Base-by-base conservation (phyloP, 2,113 vertebrate genomes). In the Cepphus grylle region DNA sequence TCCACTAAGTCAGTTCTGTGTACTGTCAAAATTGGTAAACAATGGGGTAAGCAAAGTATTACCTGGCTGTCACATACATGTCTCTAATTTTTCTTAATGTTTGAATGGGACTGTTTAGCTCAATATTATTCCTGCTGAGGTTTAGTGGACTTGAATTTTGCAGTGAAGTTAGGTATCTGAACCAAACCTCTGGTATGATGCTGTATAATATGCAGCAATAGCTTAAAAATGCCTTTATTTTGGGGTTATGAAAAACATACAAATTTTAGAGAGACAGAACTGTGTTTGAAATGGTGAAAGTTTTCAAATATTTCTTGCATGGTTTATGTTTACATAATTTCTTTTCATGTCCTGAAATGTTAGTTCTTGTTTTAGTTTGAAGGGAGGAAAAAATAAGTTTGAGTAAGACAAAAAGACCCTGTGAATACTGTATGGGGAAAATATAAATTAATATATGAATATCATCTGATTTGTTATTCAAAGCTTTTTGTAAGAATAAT, bases 381-480 rank as follows among this genome's bases (percentile, higher is more conserved):
- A 93, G 49, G 82, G 29, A 22, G 22, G 92, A 65, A 58, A 52
- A 70, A 47, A 19, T 47, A 93, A 88, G 56, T 87, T 56, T 97
- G 87, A 88, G 55, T 92, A 93, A 93, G 53, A 92, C 76, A 96
- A 56, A 66, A 86, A 90, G 61, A 90, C 70, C 49, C 77, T 94
- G 56, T 95, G 92, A 92, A 92, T 97, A 55, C 90, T 96, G 86
- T 95, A 96, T 93, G 43, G 94, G 49, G 84, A 92, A 94, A 94
- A 95, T 96, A 94, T 94, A 86, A 96, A 87, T 90, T 95, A 96
- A 95, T 93, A 95, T 91, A 97, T 92, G 90, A 88, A 67, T 91
- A 29, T 47, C 42, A 26, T 63, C 67, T 66, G 81, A 63, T 53
- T 86, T 72, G 49, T 53, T 56, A 74, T 74, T 74, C 30, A 74